phyloP scores from a whole-genome alignment of 2,797 vertebrate genomes.

The Pteropus rufus region DNA sequence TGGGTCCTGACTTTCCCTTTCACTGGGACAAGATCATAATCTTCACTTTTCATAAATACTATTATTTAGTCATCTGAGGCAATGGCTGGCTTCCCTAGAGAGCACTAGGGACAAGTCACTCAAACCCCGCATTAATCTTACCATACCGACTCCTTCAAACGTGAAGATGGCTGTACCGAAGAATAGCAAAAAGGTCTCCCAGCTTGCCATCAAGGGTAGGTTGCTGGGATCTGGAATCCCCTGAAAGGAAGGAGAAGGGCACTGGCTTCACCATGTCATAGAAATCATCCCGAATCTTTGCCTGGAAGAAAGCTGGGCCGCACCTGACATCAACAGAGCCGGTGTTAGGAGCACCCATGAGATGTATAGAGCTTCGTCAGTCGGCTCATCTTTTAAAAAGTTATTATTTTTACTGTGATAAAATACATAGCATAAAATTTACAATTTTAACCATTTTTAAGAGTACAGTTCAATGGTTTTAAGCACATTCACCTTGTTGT shows the following conservation, averaged over 20 bases:
- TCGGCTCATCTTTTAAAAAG: not conserved
- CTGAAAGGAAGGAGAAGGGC: slow-evolving; percentile 76
- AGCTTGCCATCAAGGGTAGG: slow-evolving; percentile 87
- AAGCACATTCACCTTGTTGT: not conserved
- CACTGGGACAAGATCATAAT: not conserved
- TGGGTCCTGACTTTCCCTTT: not conserved
- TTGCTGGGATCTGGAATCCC: slow-evolving; percentile 85
- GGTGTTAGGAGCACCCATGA: not conserved
- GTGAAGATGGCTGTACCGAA: slow-evolving; percentile 96
- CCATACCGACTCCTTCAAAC: slow-evolving; percentile 96
- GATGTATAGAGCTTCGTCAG: not conserved
- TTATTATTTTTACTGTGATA: not conserved
- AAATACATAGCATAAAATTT: not conserved
- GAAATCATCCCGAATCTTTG: not conserved
- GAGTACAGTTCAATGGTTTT: not conserved
- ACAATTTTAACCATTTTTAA: not conserved
- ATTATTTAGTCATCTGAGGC: not conserved
- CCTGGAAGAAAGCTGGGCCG: not conserved
- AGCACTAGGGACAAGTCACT: not conserved
- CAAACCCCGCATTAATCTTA: slow-evolving; percentile 74
- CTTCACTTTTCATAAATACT: not conserved
- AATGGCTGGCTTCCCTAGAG: not conserved
- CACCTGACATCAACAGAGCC: not conserved
- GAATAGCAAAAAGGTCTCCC: slow-evolving; percentile 92
- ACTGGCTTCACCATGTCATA: not conserved